Base-by-base conservation (phyloP, 2,113 vertebrate species). In the Proterorhinus semilunaris region DNA sequence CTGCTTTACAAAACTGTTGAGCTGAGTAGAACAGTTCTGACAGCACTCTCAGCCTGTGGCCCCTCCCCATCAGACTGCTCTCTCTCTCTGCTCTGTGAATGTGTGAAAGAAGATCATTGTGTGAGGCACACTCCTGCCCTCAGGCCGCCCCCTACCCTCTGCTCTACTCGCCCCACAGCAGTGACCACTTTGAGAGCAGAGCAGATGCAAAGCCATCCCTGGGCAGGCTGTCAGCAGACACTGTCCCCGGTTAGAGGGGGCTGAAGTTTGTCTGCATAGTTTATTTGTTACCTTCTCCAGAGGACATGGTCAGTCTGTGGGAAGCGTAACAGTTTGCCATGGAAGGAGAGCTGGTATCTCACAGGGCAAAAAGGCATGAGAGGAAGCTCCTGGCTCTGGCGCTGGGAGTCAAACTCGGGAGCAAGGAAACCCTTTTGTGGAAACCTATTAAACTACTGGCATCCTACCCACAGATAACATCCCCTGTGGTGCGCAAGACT, bases 401-500 rank as follows among this genome's bases (percentile, higher is more conserved):
- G 44, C 80, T 98, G 79, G 95, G 96, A 83, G 92, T 98, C 82
- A 96, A 95, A 87, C 91, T 97, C 71, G 95, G 96, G 62, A 89
- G 93, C 73, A 95, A 91, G 76, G 92, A 93, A 68, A 88, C 91
- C 71, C 88, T 97, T 68, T 73, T 99, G n/a, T 99, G 97, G 96
- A 95, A 98, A 86, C 96, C 98, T 81, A 93, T 99, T 90, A 98
- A 96, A 92, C 93, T 99, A 81, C 95, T 99, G 94, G 93, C 95
- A 91, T 99, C 95, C 91, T 99, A 95, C 96, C 93, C 96, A 43
- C 97, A 99, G 96, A 97, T 98, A 88, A 94, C 95, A 69, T 97
- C 96, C 21, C 94, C 96, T 62, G 92, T 96, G 92, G 95, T 95
- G 82, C 92, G 94, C 82, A 94, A 94, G 85, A 94, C 93, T 54